Evolutionary conservation across 2,113 vertebrate species (phyloP).

Genomic region (Tupaia tana): DNA sequence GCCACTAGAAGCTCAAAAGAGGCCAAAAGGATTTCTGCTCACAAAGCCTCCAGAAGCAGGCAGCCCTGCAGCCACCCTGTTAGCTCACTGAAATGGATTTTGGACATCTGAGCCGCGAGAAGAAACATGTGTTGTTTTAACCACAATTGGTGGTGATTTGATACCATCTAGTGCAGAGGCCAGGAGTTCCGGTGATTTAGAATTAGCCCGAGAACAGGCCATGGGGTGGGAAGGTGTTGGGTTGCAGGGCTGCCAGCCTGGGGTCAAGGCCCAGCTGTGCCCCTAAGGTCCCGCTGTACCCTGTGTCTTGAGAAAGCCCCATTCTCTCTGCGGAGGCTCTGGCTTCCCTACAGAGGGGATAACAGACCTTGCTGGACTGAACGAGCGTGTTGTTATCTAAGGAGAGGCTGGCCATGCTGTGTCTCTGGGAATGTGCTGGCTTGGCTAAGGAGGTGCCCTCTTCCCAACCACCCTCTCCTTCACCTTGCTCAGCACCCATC

Average conservation of each 20-base stretch:
- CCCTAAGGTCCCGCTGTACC: background rate
- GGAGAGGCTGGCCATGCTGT: background rate
- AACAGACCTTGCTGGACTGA: background rate
- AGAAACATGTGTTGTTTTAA: background rate
- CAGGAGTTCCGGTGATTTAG: background rate
- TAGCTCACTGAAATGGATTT: conserved; percentile 2
- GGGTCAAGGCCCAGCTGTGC: background rate
- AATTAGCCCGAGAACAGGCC: background rate
- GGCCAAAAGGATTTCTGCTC: background rate
- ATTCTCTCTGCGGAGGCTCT: background rate
- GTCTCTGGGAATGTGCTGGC: background rate
- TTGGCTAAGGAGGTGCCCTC: background rate
- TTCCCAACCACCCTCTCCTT: background rate
- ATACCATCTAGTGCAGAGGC: background rate
- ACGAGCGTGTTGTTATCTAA: background rate
- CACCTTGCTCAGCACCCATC: background rate
- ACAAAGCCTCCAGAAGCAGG: background rate
- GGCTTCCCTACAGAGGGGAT: background rate
- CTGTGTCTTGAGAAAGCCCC: background rate
- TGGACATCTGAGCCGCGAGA: background rate
- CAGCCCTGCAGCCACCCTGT: background rate
- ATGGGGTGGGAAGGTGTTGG: background rate
- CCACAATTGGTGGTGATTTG: background rate
- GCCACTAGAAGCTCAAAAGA: background rate
- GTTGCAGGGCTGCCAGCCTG: background rate